Evolutionary conservation across 2,113 vertebrate species (phyloP).

Genomic region (Jaculus jaculus): DNA sequence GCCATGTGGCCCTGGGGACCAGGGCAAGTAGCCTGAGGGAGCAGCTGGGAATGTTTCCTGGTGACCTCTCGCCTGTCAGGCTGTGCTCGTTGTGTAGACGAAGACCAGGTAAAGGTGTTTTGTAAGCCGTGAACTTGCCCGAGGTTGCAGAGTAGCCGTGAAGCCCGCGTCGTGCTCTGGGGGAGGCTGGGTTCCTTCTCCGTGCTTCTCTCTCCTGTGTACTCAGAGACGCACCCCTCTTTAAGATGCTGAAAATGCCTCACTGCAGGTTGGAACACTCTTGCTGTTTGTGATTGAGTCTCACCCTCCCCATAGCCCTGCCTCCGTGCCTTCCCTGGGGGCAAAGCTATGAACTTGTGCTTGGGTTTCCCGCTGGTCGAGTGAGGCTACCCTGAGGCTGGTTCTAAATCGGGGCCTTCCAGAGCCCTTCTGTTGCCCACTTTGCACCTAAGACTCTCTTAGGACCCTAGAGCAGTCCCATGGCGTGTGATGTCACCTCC

Average conservation of each 20-base stretch:
- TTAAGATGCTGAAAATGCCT: background rate
- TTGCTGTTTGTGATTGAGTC: background rate
- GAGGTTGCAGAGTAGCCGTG: accelerated
- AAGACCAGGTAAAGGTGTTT: background rate
- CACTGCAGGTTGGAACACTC: background rate
- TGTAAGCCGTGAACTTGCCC: background rate
- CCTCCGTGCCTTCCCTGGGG: accelerated
- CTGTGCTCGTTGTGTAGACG: background rate
- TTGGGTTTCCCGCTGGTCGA: background rate
- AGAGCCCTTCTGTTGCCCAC: background rate
- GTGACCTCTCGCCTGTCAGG: background rate
- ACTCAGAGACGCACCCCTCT: background rate
- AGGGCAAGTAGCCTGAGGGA: accelerated
- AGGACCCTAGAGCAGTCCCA: background rate
- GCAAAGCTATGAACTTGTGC: background rate
- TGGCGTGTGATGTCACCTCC: background rate
- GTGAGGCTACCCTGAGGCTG: background rate
- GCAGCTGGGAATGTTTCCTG: background rate
- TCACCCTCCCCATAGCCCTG: background rate
- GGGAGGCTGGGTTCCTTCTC: background rate
- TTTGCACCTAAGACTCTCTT: background rate
- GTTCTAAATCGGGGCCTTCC: background rate
- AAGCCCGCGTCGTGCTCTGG: background rate
- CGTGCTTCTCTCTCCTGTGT: background rate
- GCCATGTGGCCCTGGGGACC: accelerated